Evolutionary conservation across 1,140 invertebrate species (phyloP).

Genomic region (Cydia amplana): DNA sequence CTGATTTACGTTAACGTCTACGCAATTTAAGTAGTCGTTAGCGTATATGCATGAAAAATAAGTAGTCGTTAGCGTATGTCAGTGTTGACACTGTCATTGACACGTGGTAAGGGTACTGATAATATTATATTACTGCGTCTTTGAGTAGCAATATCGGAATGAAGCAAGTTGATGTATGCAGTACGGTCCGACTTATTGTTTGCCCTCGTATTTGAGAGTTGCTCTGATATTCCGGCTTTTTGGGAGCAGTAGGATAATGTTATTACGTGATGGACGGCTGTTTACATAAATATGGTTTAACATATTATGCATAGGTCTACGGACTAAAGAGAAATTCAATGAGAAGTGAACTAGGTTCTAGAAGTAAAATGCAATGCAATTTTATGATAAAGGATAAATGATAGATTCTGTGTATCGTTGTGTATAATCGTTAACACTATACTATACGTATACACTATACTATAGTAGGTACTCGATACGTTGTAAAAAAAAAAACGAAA

Average conservation of each 20-base stretch:
- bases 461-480: no score
- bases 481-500: no score
- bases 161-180: slow-evolving; percentile 31
- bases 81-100: no score
- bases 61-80: no score
- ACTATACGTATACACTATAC: no score
- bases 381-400: no score
- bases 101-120: no score
- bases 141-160: slow-evolving; percentile 29
- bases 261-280: slow-evolving; percentile 30
- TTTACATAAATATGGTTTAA: slow-evolving; percentile 20
- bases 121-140: not conserved
- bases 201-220: slow-evolving; percentile 29
- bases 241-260: slow-evolving; percentile 28
- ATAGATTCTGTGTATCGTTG: no score
- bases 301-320: not conserved
- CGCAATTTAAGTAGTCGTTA: no score
- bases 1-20: no score
- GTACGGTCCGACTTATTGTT: slow-evolving; percentile 28
- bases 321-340: not conserved
- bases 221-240: slow-evolving; percentile 30
- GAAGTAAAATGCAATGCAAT: not conserved
- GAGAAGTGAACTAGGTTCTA: not conserved
- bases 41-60: no score
- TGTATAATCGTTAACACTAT: no score